A percentile compares a stretch with the other conserved stretches of the same genome.
phyloP scores from a whole-genome alignment of 2,797 vertebrate species.

The Taeniopygia guttata region DNA sequence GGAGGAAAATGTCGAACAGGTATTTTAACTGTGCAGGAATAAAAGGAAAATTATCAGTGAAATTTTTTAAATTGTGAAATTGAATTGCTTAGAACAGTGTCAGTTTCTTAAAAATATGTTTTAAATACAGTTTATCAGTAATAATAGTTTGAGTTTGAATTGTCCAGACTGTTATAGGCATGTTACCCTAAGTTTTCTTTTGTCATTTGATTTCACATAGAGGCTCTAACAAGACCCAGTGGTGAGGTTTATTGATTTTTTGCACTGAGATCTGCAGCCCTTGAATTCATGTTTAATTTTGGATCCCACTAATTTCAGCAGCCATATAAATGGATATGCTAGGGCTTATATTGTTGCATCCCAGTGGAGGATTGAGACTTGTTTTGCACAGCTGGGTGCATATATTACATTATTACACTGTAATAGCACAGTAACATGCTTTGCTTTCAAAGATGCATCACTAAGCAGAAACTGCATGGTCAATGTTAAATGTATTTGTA shows the following conservation, averaged over 20 bases:
- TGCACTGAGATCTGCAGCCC: background rate
- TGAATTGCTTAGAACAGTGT: background rate
- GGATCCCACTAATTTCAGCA: background rate
- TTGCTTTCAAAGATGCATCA: slow-evolving; percentile 45
- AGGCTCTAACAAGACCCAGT: background rate
- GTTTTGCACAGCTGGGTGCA: background rate
- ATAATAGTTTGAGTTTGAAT: background rate
- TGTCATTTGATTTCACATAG: background rate
- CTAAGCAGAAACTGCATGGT: slow-evolving; percentile 50
- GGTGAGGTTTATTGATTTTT: background rate
- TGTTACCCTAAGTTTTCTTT: background rate
- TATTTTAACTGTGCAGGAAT: background rate
- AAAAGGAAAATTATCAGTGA: background rate
- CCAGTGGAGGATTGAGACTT: background rate
- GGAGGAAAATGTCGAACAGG: background rate
- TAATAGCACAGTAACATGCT: background rate
- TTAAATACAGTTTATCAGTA: background rate
- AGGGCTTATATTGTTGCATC: background rate
- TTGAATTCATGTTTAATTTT: background rate
- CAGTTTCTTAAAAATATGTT: background rate
- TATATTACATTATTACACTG: background rate
- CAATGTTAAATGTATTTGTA: slow-evolving; percentile 64
- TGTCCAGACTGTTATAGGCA: background rate
- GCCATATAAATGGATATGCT: background rate
- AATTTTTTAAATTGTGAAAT: background rate